Percentiles rank a stretch among this genome's conserved stretches.
Conservation (phyloP, 2,797 vertebrate species). For the Synanceia verrucosa region DNA sequence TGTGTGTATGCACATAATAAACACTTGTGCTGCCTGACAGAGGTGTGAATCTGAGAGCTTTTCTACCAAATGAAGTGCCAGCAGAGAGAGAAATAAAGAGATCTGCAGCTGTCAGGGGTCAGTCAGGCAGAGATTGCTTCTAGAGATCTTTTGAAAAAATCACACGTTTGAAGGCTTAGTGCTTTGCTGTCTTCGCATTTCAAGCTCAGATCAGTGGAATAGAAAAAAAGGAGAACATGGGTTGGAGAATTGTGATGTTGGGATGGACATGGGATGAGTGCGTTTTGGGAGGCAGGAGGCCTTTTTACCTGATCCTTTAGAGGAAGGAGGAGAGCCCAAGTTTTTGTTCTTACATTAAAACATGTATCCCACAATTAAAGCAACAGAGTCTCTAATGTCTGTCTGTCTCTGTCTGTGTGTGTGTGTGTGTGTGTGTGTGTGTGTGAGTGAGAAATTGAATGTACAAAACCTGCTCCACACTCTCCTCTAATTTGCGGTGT, state of each 20-base stretch:
- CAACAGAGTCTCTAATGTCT: conserved; percentile 68
- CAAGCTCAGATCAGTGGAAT: conserved; percentile 95
- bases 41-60: conserved; percentile 96
- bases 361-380: conserved; percentile 76
- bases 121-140: conserved; percentile 96
- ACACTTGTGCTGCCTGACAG: conserved; percentile 90
- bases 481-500: conserved; percentile 68
- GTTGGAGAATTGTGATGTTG: conserved; percentile 90
- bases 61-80: conserved; percentile 94
- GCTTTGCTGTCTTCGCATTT: conserved; percentile 93
- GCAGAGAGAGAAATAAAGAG: conserved; percentile 92
- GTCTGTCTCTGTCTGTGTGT: neutral
- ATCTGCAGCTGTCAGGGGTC: conserved; percentile 95
- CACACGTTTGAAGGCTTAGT: conserved; percentile 97
- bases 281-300: conserved; percentile 74
- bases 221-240: conserved; percentile 72
- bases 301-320: conserved; percentile 87
- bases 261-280: conserved; percentile 85
- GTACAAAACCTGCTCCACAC: conserved; percentile 62
- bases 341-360: conserved; percentile 79
- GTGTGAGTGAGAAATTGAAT: conserved; percentile 47
- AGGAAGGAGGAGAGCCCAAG: conserved; percentile 79
- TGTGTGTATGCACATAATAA: conserved; percentile 90
- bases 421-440: conserved; percentile 16
- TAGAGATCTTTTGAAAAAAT: conserved; percentile 98